Evolutionary conservation across 2,888 invertebrate genomes (phyloP).

Genomic region (Pollenia amentaria): DNA sequence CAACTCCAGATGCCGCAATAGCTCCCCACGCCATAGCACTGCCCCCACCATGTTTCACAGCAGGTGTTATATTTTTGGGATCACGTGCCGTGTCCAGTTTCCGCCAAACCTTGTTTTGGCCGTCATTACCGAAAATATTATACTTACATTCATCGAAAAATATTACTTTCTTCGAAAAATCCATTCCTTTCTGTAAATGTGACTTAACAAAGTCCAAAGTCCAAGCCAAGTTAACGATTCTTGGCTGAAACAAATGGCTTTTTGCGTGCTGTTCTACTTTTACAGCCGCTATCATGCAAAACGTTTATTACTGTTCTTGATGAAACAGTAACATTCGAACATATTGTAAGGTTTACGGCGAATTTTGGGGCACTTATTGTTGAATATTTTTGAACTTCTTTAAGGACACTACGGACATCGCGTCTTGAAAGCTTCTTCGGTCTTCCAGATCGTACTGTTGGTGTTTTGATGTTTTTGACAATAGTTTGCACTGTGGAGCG

Average conservation of each 20-base stretch:
- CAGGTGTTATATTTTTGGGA: background rate
- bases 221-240: background rate
- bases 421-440: slow-evolving; percentile 15
- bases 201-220: background rate
- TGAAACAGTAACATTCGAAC: background rate
- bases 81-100: slow-evolving; percentile 2
- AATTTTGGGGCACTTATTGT: slow-evolving; percentile 39
- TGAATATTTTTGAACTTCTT: background rate
- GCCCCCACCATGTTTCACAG: slow-evolving; percentile 14
- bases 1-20: background rate
- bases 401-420: background rate
- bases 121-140: slow-evolving; percentile 1
- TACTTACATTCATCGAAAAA: slow-evolving; percentile 69
- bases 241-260: slow-evolving; percentile 62
- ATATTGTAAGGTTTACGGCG: background rate
- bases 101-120: background rate
- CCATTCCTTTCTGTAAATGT: background rate
- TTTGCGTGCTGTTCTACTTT: slow-evolving; percentile 41
- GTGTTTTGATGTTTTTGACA: slow-evolving; percentile 5
- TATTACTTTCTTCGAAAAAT: slow-evolving; percentile 10
- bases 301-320: slow-evolving; percentile 3
- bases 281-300: background rate
- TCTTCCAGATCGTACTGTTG: background rate
- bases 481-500: slow-evolving; percentile 20
- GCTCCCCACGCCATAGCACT: slow-evolving; percentile 17